These are phyloP conservation scores for Lepidothrix coronata DNA, from an alignment of 2,113 vertebrate genomes.

Conservation along the genomic window DNA sequence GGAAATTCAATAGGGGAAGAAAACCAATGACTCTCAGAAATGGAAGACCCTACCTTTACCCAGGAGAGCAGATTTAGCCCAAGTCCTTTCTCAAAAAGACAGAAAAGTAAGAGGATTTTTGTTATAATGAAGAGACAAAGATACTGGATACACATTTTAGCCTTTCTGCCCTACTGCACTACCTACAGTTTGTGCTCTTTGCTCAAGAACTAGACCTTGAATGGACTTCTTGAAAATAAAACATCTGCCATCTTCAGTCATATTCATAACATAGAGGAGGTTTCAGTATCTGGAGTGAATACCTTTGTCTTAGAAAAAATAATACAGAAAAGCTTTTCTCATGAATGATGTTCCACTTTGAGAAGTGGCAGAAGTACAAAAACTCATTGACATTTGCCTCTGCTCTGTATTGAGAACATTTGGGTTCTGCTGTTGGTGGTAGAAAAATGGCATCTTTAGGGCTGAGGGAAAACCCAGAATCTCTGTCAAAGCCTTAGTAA, in stretches of 20 bases:
- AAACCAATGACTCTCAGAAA: not conserved
- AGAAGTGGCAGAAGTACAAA: not conserved
- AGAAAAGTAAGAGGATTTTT: not conserved
- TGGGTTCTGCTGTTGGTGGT: not conserved
- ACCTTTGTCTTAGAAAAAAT: not conserved
- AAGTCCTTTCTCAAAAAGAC: not conserved
- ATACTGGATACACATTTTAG: not conserved
- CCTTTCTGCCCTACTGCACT: not conserved
- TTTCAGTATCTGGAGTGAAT: not conserved
- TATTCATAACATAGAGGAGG: not conserved
- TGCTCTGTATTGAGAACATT: rapidly evolving
- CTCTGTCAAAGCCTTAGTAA: not conserved
- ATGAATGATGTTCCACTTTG: not conserved
- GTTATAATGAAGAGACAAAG: not conserved
- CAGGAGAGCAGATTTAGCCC: not conserved
- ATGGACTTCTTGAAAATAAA: not conserved
- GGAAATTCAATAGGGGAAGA: not conserved
- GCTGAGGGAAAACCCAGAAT: not conserved
- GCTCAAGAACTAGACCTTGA: not conserved
- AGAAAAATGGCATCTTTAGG: not conserved
- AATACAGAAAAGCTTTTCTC: not conserved
- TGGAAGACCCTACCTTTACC: not conserved
- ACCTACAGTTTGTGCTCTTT: not conserved
- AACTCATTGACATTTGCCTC: not conserved
- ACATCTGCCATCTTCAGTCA: not conserved